A percentile compares a stretch with the other conserved stretches of the same genome.
Evolutionary conservation across 2,888 invertebrate species (phyloP).

Genomic region (Scaptomyza reducta): DNA sequence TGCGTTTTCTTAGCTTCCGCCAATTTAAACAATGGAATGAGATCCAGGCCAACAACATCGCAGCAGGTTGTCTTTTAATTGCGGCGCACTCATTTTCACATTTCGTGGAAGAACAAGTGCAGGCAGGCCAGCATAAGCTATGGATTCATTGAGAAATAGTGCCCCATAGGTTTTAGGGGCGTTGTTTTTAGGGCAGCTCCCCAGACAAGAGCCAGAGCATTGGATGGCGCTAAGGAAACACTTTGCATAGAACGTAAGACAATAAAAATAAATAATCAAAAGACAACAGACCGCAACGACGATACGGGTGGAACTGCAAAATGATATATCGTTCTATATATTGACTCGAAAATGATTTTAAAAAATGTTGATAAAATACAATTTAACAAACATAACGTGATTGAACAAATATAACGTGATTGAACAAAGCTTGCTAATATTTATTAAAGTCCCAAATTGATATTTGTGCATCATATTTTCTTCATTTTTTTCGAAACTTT

Average conservation of each 20-base stretch:
- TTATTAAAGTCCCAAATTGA: too few relatives aligned
- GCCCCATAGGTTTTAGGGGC: neutral
- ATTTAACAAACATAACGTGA: too few relatives aligned
- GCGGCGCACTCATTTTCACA: constrained; percentile 43
- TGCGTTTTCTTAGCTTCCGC: constrained; percentile 57
- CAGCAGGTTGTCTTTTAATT: constrained; percentile 73
- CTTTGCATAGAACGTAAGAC: constrained; percentile 25
- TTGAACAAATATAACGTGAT: too few relatives aligned
- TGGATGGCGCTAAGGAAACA: constrained; percentile 1
- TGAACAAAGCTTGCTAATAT: too few relatives aligned
- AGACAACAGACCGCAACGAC: neutral
- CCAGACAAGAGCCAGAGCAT: constrained; percentile 2
- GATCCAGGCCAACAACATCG: constrained; percentile 54
- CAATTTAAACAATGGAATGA: constrained; percentile 48
- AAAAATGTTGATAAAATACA: too few relatives aligned
- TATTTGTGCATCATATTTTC: too few relatives aligned
- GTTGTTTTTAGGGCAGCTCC: constrained; percentile 5
- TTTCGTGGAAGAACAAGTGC: constrained; percentile 43
- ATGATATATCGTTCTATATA: neutral
- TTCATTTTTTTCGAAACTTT: too few relatives aligned
- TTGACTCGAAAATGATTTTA: too few relatives aligned
- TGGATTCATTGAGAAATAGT: constrained; percentile 56
- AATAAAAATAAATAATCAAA: neutral
- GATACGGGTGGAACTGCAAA: neutral
- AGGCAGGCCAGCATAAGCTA: neutral